Conservation (phyloP, 2,113 vertebrate genomes). For the Grus americana region DNA sequence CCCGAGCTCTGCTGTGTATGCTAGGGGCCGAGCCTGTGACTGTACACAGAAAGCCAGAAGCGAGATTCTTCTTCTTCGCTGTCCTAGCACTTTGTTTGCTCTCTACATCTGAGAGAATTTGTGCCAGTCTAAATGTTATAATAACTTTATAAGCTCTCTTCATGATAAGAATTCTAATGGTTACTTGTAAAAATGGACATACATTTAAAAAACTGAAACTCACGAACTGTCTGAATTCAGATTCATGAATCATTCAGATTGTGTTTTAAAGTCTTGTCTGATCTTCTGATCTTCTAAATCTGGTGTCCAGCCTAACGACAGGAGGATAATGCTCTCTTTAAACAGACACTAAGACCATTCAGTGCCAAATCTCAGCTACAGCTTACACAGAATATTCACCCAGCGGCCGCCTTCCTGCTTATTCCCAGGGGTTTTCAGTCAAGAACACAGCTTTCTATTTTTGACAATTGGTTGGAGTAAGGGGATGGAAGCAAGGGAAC, state of each 20-base stretch:
- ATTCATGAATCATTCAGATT: not conserved
- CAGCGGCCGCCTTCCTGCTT: not conserved
- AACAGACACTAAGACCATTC: not conserved
- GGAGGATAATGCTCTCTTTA: not conserved
- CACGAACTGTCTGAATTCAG: not conserved
- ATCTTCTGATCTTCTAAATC: not conserved
- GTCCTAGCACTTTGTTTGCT: not conserved
- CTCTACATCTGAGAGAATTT: not conserved
- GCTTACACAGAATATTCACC: not conserved
- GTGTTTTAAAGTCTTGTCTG: not conserved
- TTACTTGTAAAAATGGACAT: not conserved
- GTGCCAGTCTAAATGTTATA: not conserved
- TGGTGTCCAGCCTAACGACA: not conserved
- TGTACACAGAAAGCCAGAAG: not conserved
- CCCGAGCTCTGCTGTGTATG: not conserved
- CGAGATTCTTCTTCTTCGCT: not conserved
- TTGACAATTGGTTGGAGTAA: not conserved
- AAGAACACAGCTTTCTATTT: not conserved
- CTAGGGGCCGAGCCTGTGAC: not conserved
- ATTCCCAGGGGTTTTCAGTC: not conserved
- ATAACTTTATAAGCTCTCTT: not conserved
- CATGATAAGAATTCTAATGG: not conserved
- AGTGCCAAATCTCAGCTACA: not conserved
- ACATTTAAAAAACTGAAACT: not conserved
- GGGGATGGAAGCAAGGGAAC: not conserved